A percentile compares a stretch with the other conserved stretches of the same genome.
Conservation (phyloP, 2,797 vertebrate species). For the Hoplostethus atlanticus region DNA sequence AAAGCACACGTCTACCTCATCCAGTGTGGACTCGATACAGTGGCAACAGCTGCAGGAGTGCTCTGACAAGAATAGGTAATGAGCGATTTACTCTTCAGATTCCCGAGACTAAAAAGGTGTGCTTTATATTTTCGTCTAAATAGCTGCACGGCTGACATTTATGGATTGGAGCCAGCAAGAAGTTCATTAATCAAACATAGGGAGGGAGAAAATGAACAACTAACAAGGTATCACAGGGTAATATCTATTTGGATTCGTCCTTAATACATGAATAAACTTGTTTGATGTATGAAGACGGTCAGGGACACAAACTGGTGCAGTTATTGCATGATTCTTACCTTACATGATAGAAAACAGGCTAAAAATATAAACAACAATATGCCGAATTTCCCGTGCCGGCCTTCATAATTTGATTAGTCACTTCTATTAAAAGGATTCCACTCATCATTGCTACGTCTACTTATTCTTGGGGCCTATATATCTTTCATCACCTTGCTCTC, state of each 20-base stretch:
- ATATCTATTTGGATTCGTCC: constrained; percentile 11
- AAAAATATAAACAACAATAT: constrained; percentile 3
- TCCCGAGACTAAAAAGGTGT: not conserved
- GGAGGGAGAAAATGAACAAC: constrained; percentile 13
- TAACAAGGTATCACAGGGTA: not conserved
- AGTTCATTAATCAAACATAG: constrained; percentile 44
- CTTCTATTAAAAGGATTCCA: constrained; percentile 36
- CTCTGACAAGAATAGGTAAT: constrained; percentile 32
- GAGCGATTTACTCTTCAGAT: constrained; percentile 19
- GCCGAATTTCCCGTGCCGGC: not conserved
- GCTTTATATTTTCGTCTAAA: constrained; percentile 3
- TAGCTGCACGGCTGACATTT: constrained; percentile 23
- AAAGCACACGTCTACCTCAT: constrained; percentile 5
- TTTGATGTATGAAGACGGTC: not conserved
- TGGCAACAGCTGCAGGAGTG: constrained; percentile 14
- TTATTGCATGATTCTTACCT: not conserved
- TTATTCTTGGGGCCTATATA: constrained; percentile 15
- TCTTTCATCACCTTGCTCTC: constrained; percentile 42
- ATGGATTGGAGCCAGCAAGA: constrained; percentile 26
- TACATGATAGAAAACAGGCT: not conserved
- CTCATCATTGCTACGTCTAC: constrained; percentile 9
- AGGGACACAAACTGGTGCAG: not conserved
- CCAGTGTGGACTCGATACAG: constrained; percentile 7
- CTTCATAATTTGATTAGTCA: constrained; percentile 19
- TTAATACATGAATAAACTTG: constrained; percentile 26